These are phyloP conservation scores for Sinocyclocheilus anophthalmus DNA, from an alignment of 2,113 vertebrate species.

Conservation along the genomic window DNA sequence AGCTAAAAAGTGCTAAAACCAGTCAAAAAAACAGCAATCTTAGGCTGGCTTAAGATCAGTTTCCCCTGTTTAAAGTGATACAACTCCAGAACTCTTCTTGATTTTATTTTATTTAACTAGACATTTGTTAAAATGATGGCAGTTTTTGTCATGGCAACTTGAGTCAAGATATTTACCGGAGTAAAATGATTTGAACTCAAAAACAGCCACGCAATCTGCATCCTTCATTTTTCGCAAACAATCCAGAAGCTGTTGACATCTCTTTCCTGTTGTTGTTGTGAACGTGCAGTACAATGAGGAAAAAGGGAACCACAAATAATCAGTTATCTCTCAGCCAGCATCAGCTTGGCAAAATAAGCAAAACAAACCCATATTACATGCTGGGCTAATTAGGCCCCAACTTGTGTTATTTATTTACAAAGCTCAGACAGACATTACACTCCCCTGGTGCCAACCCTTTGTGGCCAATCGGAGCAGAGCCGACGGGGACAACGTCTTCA, in stretches of 20 bases:
- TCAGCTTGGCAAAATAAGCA: constrained; percentile 46
- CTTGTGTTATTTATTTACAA: constrained; percentile 54
- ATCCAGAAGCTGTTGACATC: constrained; percentile 15
- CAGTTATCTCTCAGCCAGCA: constrained; percentile 50
- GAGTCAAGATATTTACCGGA: neutral
- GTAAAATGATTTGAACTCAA: neutral
- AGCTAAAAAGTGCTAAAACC: too few relatives aligned
- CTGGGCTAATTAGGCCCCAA: constrained; percentile 54
- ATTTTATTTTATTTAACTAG: too few relatives aligned
- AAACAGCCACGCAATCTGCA: neutral
- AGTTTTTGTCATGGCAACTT: neutral
- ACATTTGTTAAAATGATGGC: neutral
- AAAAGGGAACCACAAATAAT: constrained; percentile 30
- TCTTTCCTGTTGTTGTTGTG: constrained; percentile 13
- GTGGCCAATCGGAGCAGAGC: constrained; percentile 36
- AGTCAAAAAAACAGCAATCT: too few relatives aligned
- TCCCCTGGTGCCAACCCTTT: constrained; percentile 34
- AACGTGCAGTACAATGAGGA: constrained; percentile 13
- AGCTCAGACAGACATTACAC: constrained; percentile 27
- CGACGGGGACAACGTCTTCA: constrained; percentile 4
- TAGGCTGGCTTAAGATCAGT: too few relatives aligned
- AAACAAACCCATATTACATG: constrained; percentile 47
- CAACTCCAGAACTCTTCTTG: too few relatives aligned
- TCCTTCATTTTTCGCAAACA: neutral
- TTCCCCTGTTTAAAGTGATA: too few relatives aligned